These are phyloP conservation scores for Taurulus bubalis DNA, from an alignment of 2,113 vertebrate genomes.

Conservation along the genomic window DNA sequence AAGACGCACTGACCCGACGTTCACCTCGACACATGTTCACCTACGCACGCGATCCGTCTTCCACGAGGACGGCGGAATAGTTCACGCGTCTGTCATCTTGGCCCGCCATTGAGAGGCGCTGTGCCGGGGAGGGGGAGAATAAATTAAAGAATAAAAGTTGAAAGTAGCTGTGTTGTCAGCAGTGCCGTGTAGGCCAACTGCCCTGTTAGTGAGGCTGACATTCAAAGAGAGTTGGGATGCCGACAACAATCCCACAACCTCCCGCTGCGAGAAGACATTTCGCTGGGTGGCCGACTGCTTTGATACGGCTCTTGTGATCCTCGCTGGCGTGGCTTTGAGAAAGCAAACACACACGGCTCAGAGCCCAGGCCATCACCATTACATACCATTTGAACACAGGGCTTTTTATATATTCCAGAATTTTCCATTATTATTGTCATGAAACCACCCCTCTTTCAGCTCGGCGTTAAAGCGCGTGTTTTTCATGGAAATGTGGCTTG, in stretches of 20 bases:
- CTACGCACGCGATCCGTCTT: slow-evolving; percentile 21
- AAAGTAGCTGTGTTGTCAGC: slow-evolving; percentile 77
- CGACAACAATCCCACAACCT: slow-evolving; percentile 79
- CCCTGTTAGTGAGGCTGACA: slow-evolving; percentile 82
- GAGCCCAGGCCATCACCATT: slow-evolving; percentile 68
- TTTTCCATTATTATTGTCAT: slow-evolving; percentile 66
- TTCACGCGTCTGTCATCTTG: slow-evolving; percentile 32
- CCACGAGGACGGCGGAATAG: slow-evolving; percentile 4
- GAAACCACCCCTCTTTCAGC: slow-evolving; percentile 48
- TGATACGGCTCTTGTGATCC: slow-evolving; percentile 84
- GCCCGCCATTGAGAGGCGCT: slow-evolving; percentile 72
- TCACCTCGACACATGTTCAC: slow-evolving; percentile 60
- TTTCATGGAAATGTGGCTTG: slow-evolving; percentile 56
- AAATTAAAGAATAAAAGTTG: slow-evolving; percentile 74
- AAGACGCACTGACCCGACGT: slow-evolving; percentile 51
- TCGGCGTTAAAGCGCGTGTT: slow-evolving; percentile 19
- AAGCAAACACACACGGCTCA: slow-evolving; percentile 59
- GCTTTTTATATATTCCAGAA: slow-evolving; percentile 68
- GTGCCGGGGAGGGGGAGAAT: slow-evolving; percentile 9
- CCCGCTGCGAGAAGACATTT: slow-evolving; percentile 82
- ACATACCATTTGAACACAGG: slow-evolving; percentile 69
- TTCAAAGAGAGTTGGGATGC: slow-evolving; percentile 80
- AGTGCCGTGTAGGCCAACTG: slow-evolving; percentile 72
- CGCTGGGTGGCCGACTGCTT: slow-evolving; percentile 78
- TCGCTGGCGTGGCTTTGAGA: slow-evolving; percentile 72